A percentile compares a stretch with the other conserved stretches of the same genome.
phyloP scores from a whole-genome alignment of 2,113 vertebrate species.

The Salminus brasiliensis region DNA sequence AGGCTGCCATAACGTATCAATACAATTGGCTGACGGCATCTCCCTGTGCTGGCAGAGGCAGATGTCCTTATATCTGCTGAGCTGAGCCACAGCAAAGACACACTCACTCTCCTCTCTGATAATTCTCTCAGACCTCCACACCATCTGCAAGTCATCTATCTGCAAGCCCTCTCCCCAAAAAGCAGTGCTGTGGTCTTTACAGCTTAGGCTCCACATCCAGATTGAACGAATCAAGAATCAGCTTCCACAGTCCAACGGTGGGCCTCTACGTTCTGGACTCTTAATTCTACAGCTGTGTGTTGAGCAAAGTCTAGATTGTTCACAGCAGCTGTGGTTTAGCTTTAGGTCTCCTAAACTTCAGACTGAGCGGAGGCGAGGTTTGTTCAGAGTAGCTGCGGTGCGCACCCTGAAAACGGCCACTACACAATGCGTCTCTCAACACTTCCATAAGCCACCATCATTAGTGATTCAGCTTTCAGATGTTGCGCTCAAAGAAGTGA shows the following conservation, averaged over 20 bases:
- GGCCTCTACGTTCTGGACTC: constrained; percentile 3
- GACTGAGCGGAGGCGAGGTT: neutral
- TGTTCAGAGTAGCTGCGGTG: constrained; percentile 6
- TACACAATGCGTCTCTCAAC: neutral
- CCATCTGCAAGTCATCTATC: constrained; percentile 60
- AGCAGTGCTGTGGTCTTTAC: constrained; percentile 24
- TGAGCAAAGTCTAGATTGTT: constrained; percentile 7
- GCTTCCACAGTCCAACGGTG: neutral
- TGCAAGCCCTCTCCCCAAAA: constrained; percentile 23
- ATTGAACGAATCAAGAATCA: constrained; percentile 29
- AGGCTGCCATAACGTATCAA: constrained; percentile 51
- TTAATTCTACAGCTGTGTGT: constrained; percentile 13
- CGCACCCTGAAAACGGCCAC: neutral
- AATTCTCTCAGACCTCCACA: constrained; percentile 36
- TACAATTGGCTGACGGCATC: constrained; percentile 27
- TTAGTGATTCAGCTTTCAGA: constrained; percentile 30
- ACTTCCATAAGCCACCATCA: neutral
- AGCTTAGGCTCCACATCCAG: constrained; percentile 28
- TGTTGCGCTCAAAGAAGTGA: constrained; percentile 21
- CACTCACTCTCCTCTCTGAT: constrained; percentile 26
- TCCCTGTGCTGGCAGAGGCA: constrained; percentile 34
- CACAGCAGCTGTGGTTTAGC: neutral
- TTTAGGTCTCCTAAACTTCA: neutral
- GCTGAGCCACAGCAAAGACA: constrained; percentile 44
- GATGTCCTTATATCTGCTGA: constrained; percentile 38